Evolutionary conservation across 1,140 invertebrate genomes (phyloP).

Genomic region (Aphelenchoides fujianensis): DNA sequence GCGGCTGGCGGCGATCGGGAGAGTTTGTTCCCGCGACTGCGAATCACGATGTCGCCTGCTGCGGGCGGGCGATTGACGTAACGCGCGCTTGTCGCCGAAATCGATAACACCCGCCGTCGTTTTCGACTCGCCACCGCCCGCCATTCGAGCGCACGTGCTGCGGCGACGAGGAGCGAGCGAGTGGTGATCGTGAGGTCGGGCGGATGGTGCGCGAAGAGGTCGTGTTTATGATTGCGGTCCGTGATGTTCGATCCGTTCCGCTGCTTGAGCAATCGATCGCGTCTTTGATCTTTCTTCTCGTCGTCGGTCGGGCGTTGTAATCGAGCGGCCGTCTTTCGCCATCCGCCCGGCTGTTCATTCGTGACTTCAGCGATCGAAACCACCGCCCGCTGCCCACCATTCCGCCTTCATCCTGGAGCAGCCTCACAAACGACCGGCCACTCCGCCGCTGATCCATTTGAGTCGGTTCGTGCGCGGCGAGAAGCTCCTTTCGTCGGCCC

Average conservation of each 20-base stretch:
- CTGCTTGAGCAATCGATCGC: neutral
- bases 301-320: neutral
- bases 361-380: too few relatives aligned
- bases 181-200: too few relatives aligned
- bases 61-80: neutral
- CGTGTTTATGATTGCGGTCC: too few relatives aligned
- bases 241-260: neutral
- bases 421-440: neutral
- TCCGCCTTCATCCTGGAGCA: neutral
- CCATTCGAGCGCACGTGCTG: neutral
- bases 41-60: neutral
- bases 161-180: too few relatives aligned
- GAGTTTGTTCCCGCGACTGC: slow-evolving; percentile 2
- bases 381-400: too few relatives aligned
- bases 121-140: neutral
- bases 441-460: neutral
- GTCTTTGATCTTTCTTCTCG: neutral
- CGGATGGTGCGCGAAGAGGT: too few relatives aligned
- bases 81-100: neutral
- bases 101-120: neutral
- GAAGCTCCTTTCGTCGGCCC: neutral
- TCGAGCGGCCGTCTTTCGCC: too few relatives aligned
- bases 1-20: neutral
- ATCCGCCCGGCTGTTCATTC: too few relatives aligned
- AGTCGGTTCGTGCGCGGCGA: neutral